phyloP scores from a whole-genome alignment of 1,140 invertebrate genomes.

The Caenorhabditis brenneri region DNA sequence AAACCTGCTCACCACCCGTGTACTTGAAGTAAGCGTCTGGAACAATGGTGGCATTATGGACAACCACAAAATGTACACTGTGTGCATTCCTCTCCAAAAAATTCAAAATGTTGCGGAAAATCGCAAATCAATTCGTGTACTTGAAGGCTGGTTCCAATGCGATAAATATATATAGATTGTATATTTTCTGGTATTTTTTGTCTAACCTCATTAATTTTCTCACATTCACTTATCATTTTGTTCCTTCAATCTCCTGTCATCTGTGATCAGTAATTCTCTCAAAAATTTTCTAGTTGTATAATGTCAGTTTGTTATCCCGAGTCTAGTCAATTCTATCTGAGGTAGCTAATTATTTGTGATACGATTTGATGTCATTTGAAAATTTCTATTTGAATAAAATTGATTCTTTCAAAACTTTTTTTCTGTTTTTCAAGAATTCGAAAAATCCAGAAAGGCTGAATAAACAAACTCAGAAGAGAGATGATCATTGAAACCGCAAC shows the following conservation, averaged over 20 bases:
- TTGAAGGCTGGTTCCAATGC: conserved; percentile 14
- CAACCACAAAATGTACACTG: conserved; percentile 50
- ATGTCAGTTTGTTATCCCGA: background rate
- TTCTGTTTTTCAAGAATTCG: background rate
- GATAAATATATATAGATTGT: conserved; percentile 1
- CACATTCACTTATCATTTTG: background rate
- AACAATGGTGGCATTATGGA: conserved; percentile 33
- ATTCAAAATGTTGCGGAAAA: background rate
- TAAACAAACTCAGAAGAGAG: background rate
- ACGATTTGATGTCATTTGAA: background rate
- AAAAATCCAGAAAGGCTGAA: background rate
- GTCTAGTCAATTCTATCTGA: conserved; percentile 4
- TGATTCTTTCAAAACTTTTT: background rate
- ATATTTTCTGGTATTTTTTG: background rate
- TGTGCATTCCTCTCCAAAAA: background rate
- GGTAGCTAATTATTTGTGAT: conserved; percentile 25
- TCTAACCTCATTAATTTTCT: background rate
- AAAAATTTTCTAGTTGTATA: background rate
- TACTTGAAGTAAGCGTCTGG: conserved; percentile 48
- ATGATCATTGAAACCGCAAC: conserved; percentile 16
- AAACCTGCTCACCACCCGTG: background rate
- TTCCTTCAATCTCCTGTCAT: background rate
- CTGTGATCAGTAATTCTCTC: background rate
- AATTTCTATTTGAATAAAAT: background rate
- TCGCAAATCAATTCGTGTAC: background rate